Evolutionary conservation across 2,888 invertebrate species (phyloP).

Genomic region (Sclerodermus sp.): DNA sequence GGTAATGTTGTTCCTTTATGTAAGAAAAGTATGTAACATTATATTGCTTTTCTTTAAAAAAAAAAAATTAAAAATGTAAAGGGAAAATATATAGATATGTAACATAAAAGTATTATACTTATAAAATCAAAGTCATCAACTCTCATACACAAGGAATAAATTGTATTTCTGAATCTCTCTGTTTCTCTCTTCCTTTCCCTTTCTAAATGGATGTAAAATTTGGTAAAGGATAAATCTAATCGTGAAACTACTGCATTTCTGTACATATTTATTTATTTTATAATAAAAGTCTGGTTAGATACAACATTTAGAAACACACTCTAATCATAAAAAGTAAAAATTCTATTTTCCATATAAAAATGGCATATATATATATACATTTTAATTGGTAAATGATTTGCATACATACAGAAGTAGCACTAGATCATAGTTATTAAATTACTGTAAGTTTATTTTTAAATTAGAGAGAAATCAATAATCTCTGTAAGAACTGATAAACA

Average conservation of each 20-base stretch:
- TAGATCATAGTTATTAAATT: constrained; percentile 21
- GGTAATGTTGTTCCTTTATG: too few relatives aligned
- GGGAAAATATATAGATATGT: too few relatives aligned
- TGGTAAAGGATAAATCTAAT: too few relatives aligned
- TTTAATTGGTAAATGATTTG: constrained; percentile 22
- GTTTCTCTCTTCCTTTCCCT: neutral
- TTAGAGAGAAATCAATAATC: constrained; percentile 25
- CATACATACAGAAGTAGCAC: constrained; percentile 16
- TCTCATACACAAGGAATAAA: constrained; percentile 28
- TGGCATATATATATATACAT: constrained; percentile 31
- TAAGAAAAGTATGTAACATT: too few relatives aligned
- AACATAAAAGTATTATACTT: neutral
- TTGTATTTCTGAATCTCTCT: neutral
- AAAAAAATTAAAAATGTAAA: too few relatives aligned
- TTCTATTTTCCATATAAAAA: constrained; percentile 31
- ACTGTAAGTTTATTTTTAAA: constrained; percentile 21
- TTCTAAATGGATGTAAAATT: neutral
- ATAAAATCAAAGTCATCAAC: constrained; percentile 1
- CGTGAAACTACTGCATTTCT: constrained; percentile 8
- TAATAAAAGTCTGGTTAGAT: constrained; percentile 17
- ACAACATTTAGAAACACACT: constrained; percentile 25
- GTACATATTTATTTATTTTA: constrained; percentile 29
- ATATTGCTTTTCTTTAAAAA: too few relatives aligned
- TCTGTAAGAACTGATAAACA: constrained; percentile 29
- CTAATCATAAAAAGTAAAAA: constrained; percentile 22